These are phyloP conservation scores for Drosophila ogumai DNA, from an alignment of 1,140 invertebrate species.

Conservation along the genomic window DNA sequence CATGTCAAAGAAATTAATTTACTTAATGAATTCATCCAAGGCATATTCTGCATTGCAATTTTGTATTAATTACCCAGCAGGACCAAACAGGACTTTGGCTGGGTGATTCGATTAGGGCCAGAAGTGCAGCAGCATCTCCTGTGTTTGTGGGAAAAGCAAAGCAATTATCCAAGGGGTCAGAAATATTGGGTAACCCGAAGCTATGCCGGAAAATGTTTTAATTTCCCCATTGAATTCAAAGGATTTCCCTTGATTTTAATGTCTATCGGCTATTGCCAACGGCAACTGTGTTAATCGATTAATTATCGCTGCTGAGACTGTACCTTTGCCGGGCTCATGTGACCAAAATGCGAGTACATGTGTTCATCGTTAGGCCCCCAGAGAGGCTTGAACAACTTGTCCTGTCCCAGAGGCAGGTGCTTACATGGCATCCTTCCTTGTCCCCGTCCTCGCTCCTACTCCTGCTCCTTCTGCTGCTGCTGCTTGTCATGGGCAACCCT, in stretches of 20 bases:
- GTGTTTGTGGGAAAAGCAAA: background rate
- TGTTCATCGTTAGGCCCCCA: conserved; percentile 6
- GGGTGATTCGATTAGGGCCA: background rate
- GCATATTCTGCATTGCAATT: conserved; percentile 2
- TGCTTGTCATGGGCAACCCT: background rate
- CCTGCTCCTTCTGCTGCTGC: background rate
- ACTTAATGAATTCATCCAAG: conserved; percentile 17
- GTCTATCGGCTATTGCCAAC: background rate
- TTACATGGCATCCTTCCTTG: conserved; percentile 15
- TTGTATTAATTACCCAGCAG: conserved; percentile 1
- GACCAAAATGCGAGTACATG: conserved; percentile 5
- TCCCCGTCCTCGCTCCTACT: background rate
- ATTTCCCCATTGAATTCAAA: too few species aligned
- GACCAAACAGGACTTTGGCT: background rate
- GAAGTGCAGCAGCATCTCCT: background rate
- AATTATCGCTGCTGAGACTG: conserved; percentile 7
- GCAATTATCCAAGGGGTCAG: background rate
- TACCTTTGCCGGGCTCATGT: background rate
- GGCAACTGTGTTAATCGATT: conserved; percentile 19
- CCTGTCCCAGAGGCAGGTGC: conserved; percentile 12
- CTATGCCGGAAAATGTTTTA: background rate
- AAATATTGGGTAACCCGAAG: too few species aligned
- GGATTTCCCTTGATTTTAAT: background rate
- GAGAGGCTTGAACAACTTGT: conserved; percentile 8
- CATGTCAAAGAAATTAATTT: conserved; percentile 26